Evolutionary conservation across 2,113 vertebrate species (phyloP), one percentile per base, ranked within the genome.

Genomic region (Alethe castanea): DNA sequence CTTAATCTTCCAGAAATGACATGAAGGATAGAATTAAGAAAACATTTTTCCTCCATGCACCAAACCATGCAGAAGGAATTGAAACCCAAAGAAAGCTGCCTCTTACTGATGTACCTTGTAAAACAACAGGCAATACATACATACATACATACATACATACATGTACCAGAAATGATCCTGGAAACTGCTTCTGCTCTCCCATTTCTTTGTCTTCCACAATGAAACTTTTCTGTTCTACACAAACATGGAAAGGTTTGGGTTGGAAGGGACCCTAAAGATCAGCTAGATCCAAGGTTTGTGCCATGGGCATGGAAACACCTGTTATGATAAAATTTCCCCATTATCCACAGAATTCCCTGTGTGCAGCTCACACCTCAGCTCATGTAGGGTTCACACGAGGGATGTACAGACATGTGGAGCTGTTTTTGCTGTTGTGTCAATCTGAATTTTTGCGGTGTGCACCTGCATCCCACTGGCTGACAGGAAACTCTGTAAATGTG

Each of bases 91-190:
- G 47, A 33, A 54, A 54, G 16, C 11, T 82, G n/a, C 6, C 12
- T 31, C 19, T 57, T 36, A 40, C 16, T 38, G 22, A 79, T 24
- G 4, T 44, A 40, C 19, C 36, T 42, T 19, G 28, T 36, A 4
- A 66, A 86, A 72, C 2, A 19, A 16, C 12, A 64, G 18, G 3
- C 14, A n/a, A 45, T 28, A 48, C 2, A 61, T 5, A 62, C 2
- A 8, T 2, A 48, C 4, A 53, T 6, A 59, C 2, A 7, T 2
- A 48, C 4, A 47, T 5, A 25, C 16, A 25, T 2, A 1, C 8
- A n/a, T 17, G 3, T 11, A 44, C 13, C 28, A 65, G 38, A 89
- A 87, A 26, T 11, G 0, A 67, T 7, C 35, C 22, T 52, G 52
- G 62, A 74, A 78, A 29, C 19, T 59, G 40, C 12, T 80, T 57